A percentile compares a stretch with the other conserved stretches of the same genome.
Conservation (phyloP, 92 coral and sea anemone species). For the Palythoa caribaeorum region DNA sequence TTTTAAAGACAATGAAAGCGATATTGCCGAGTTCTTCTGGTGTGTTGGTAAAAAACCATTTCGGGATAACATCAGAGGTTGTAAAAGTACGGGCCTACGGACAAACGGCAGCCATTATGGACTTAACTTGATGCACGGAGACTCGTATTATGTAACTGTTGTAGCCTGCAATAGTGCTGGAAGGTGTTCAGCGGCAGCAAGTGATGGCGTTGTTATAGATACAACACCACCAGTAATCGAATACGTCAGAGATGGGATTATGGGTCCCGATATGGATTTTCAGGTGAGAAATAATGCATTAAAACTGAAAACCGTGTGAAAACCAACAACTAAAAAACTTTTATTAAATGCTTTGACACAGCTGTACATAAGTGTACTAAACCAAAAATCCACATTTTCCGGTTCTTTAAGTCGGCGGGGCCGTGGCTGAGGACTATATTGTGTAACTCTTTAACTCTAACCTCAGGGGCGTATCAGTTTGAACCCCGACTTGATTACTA, state of each 20-base stretch:
- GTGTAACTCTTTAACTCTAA: too few species aligned
- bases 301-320: not conserved
- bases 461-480: too few species aligned
- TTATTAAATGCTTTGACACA: too few species aligned
- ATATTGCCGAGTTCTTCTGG: slow-evolving; percentile 88
- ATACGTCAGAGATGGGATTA: slow-evolving; percentile 94
- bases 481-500: too few species aligned
- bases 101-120: slow-evolving; percentile 90
- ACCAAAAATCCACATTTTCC: too few species aligned
- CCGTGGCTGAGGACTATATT: too few species aligned
- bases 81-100: slow-evolving; percentile 86
- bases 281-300: slow-evolving; percentile 69
- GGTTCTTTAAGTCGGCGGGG: too few species aligned
- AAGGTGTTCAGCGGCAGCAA: slow-evolving; percentile 86
- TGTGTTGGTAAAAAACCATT: slow-evolving; percentile 88
- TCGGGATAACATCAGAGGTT: slow-evolving; percentile 84
- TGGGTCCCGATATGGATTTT: slow-evolving; percentile 96
- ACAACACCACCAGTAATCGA: slow-evolving; percentile 90
- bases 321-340: too few species aligned
- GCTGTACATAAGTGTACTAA: too few species aligned
- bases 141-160: slow-evolving; percentile 89
- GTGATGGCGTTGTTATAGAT: slow-evolving; percentile 92
- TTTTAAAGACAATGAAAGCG: slow-evolving; percentile 92
- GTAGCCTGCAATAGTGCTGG: slow-evolving; percentile 96
- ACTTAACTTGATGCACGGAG: slow-evolving; percentile 72